Percentiles rank a stretch among this genome's conserved stretches.
Evolutionary conservation across 2,888 invertebrate species (phyloP).

Genomic region (Chrysolina haemoptera): DNA sequence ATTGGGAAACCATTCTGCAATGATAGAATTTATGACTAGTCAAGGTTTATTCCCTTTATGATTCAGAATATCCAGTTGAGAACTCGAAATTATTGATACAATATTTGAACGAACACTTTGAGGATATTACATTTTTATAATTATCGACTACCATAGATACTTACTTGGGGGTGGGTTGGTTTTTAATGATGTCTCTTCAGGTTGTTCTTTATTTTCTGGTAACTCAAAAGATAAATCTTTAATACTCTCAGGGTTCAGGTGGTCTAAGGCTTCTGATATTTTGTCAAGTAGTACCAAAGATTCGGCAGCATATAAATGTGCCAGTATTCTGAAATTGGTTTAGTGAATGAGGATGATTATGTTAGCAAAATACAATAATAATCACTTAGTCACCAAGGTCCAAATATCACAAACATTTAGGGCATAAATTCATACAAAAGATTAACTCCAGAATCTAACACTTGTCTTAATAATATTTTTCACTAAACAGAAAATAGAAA

Average conservation of each 20-base stretch:
- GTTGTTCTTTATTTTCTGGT: constrained; percentile 70
- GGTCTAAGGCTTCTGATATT: constrained; percentile 86
- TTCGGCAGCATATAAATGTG: constrained; percentile 92
- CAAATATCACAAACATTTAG: too few species aligned
- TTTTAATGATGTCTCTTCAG: constrained; percentile 65
- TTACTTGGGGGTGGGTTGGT: constrained; percentile 66
- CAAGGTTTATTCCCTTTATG: not conserved
- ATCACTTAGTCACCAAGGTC: too few species aligned
- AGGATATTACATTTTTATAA: too few species aligned
- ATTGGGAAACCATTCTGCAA: constrained; percentile 76
- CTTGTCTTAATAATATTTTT: too few species aligned
- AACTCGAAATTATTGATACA: too few species aligned
- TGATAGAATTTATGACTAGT: not conserved
- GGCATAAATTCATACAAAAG: too few species aligned
- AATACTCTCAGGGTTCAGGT: constrained; percentile 85
- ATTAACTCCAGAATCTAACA: too few species aligned
- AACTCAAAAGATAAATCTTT: constrained; percentile 71
- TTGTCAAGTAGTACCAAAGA: constrained; percentile 86
- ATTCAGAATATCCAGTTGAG: not conserved
- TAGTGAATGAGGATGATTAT: too few species aligned
- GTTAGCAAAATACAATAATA: too few species aligned
- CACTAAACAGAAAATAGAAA: too few species aligned
- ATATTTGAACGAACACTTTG: not conserved
- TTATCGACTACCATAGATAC: constrained; percentile 28
- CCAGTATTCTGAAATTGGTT: constrained; percentile 79